Base-by-base conservation (phyloP, 2,888 invertebrate species). In the Frankliniella fusca region DNA sequence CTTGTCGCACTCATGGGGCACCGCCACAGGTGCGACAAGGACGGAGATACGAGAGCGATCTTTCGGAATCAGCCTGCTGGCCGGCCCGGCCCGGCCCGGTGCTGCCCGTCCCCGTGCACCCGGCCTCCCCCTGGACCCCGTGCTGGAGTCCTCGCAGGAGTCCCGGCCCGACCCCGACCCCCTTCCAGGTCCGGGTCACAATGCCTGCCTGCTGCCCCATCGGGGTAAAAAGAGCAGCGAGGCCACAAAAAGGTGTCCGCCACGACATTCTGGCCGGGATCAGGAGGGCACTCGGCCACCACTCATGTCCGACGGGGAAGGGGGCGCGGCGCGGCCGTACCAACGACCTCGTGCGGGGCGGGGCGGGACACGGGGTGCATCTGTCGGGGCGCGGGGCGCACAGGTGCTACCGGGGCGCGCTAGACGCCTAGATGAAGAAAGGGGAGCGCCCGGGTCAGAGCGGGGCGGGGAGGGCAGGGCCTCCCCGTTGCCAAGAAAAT, bases 401-500 rank as follows among this genome's bases (percentile, higher is more conserved):
- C 61, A 61, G 61, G 61, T 61, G 61, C 61, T 61, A 61, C 61
- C 15, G 61, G 61, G 7, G 20, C 61, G 20, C 61, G 15, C 7
- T 11, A 7, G n/a, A 61, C 61, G 18, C 20, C 15, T 18, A 20
- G 61, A 61, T 18, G 61, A 61, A 18, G 18, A 18, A 15, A 18
- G 61, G 61, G 15, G 61, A 61, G 7, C 20, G 15, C 18, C 15
- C 11, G 15, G 15, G 61, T 20, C n/a, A 18, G 20, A 15, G 18
- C 61, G 61, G 10, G 61, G 20, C 61, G 18, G 20, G 61, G 18
- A 3, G 70, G 23, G 23, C 10, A 20, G 70, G n/a, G n/a, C 70
- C 23, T 23, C 11, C 27, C 70, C 70, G 70, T 76, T 76, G 70
- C 70, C 70, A 76, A 76, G 70, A 76, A 76, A 76, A 76, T 76